phyloP scores from a whole-genome alignment of 1,140 invertebrate species.

The Zaprionus nigranus region DNA sequence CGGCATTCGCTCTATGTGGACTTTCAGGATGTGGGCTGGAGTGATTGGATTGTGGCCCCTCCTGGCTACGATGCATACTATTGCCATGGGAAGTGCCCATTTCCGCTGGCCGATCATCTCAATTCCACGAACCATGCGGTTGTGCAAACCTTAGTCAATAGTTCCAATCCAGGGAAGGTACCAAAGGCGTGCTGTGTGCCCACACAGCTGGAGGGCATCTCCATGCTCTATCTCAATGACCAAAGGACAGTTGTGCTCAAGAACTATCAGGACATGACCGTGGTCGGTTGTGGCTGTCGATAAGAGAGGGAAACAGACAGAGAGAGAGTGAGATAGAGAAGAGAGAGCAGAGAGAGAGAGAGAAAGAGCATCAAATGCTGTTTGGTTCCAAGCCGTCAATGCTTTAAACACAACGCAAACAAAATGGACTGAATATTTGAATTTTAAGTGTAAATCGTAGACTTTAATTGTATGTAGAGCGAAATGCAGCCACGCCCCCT shows the following conservation, averaged over 20 bases:
- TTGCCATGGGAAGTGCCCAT: conserved; percentile 97
- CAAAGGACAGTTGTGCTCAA: conserved; percentile 97
- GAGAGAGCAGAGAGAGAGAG: conserved; percentile 40
- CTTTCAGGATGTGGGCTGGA: conserved; percentile 98
- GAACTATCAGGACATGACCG: conserved; percentile 98
- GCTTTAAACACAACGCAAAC: conserved; percentile 84
- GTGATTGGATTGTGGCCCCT: conserved; percentile 99
- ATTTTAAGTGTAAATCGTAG: conserved; percentile 84
- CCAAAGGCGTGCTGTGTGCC: conserved; percentile 97
- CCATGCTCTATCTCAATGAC: conserved; percentile 97
- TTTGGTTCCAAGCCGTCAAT: conserved; percentile 84
- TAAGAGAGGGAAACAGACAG: conserved; percentile 84
- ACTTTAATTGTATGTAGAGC: conserved; percentile 78
- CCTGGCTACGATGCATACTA: conserved; percentile 97
- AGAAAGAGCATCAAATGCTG: conserved; percentile 81
- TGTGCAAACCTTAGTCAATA: conserved; percentile 98
- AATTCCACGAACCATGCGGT: conserved; percentile 99
- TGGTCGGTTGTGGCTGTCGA: conserved; percentile 97
- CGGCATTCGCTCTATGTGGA: conserved; percentile 97
- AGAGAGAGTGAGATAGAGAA: conserved; percentile 10
- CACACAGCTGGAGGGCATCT: conserved; percentile 94
- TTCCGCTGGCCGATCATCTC: conserved; percentile 95
- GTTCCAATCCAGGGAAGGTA: conserved; percentile 93
- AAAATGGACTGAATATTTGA: conserved; percentile 84
- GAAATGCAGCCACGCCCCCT: conserved; percentile 59